Conservation (phyloP, 2,113 vertebrate genomes). For the Chascanopsetta lugubris region DNA sequence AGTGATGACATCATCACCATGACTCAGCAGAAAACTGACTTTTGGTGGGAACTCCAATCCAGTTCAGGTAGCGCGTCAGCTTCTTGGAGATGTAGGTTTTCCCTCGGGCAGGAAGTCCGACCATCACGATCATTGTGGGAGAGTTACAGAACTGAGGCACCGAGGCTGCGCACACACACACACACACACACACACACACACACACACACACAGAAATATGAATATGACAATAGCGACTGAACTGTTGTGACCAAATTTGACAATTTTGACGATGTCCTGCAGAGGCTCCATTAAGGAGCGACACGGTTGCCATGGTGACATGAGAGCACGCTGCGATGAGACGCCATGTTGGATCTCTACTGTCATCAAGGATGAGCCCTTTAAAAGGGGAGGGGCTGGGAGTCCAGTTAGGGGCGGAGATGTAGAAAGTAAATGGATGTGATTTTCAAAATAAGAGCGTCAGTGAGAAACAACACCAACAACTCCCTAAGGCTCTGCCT, state of each 20-base stretch:
- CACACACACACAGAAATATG: background rate
- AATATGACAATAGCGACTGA: no score
- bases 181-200: background rate
- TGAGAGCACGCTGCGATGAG: no score
- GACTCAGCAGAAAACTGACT: constrained; percentile 67
- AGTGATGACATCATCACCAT: constrained; percentile 49
- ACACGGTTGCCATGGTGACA: no score
- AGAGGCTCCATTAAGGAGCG: no score
- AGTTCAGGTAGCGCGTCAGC: constrained; percentile 92
- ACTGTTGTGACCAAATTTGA: background rate
- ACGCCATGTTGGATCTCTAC: no score
- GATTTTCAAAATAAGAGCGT: background rate
- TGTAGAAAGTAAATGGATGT: background rate
- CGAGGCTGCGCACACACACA: constrained; percentile 77
- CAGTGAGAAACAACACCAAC: background rate
- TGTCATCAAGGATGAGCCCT: no score
- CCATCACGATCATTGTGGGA: constrained; percentile 91
- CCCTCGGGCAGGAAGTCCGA: constrained; percentile 89
- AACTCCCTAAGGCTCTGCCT: background rate
- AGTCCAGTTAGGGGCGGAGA: no score
- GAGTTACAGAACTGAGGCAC: constrained; percentile 92
- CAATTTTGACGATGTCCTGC: no score
- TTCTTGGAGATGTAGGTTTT: constrained; percentile 94
- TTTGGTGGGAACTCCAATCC: constrained; percentile 91
- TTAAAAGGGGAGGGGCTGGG: no score